A percentile compares a stretch with the other conserved stretches of the same genome.
These are phyloP conservation scores for Caenorhabditis sp. DNA, from an alignment of 2,888 invertebrate genomes.

Conservation along the genomic window DNA sequence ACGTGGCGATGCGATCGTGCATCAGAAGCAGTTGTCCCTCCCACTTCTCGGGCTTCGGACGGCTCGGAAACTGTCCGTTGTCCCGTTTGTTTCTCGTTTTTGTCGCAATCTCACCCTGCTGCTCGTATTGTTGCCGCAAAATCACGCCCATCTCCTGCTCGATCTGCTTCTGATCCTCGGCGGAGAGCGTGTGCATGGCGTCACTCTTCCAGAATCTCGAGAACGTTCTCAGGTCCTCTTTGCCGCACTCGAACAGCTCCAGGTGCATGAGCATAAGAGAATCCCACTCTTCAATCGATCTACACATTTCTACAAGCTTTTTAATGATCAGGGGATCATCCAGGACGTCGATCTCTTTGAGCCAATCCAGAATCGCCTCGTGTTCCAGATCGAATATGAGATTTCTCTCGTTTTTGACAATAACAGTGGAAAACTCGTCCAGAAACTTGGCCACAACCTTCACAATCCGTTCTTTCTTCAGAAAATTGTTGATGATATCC, in stretches of 20 bases:
- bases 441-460: background rate
- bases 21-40: constrained; percentile 1
- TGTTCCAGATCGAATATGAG: constrained; percentile 18
- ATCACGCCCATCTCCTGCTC: background rate
- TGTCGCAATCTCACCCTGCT: background rate
- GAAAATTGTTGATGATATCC: constrained; percentile 3
- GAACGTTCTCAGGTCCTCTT: constrained; percentile 8
- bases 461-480: background rate
- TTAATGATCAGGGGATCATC: background rate
- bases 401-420: background rate
- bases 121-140: background rate
- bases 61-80: constrained; percentile 21
- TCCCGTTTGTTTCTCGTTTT: background rate
- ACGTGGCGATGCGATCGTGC: constrained; percentile 22
- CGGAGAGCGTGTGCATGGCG: background rate
- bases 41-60: background rate
- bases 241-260: background rate
- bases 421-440: background rate
- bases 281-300: constrained; percentile 14
- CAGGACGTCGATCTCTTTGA: constrained; percentile 11
- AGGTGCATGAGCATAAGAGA: constrained; percentile 9
- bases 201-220: constrained; percentile 19
- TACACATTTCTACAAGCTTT: background rate
- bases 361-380: constrained; percentile 23
- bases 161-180: background rate